phyloP scores from a whole-genome alignment of 2,888 invertebrate species.

The Carpatolechia fugitivella region DNA sequence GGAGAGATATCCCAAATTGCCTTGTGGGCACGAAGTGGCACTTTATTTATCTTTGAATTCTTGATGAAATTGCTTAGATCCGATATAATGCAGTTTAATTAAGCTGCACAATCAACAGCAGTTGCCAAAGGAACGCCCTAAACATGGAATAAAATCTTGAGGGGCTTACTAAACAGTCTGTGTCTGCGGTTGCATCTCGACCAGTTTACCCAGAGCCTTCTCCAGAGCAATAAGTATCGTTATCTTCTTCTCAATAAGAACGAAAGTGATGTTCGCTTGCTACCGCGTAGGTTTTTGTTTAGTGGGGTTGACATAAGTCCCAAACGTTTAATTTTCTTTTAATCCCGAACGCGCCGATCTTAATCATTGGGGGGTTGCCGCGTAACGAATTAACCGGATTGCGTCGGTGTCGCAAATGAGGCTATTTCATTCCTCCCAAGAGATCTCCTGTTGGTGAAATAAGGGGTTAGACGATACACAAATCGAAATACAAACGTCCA shows the following conservation, averaged over 20 bases:
- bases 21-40: conserved; percentile 2
- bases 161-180: conserved; percentile 52
- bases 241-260: neutral
- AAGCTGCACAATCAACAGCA: conserved; percentile 71
- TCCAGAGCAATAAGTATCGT: conserved; percentile 17
- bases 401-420: conserved; percentile 76
- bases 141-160: conserved; percentile 71
- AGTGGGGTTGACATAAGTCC: conserved; percentile 64
- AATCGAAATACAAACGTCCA: neutral
- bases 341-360: conserved; percentile 71
- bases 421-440: conserved; percentile 68
- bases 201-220: conserved; percentile 16
- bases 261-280: no score
- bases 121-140: conserved; percentile 73
- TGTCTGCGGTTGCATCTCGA: conserved; percentile 52
- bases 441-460: conserved; percentile 42
- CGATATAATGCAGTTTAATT: conserved; percentile 71
- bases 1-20: neutral
- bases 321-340: conserved; percentile 77
- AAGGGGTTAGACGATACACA: conserved; percentile 37
- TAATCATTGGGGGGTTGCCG: conserved; percentile 70
- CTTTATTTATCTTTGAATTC: conserved; percentile 26
- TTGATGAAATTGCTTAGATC: conserved; percentile 52
- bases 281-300: neutral
- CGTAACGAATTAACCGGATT: conserved; percentile 76